Base-by-base conservation (phyloP, 2,888 invertebrate genomes). In the Diloba caeruleocephala region DNA sequence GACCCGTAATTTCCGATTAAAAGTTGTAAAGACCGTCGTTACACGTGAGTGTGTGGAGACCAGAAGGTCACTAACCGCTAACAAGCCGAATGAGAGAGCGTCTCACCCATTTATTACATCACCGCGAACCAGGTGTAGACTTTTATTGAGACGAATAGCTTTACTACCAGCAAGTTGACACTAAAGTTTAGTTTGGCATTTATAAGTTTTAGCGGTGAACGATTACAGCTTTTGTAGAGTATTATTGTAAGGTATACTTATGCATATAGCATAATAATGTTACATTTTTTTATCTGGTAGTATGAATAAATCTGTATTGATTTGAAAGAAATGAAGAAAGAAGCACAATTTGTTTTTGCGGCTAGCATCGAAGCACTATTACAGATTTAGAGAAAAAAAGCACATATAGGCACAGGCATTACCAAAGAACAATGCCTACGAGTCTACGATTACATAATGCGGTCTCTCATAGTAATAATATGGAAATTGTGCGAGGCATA, bases 91-190 rank as follows among this genome's bases (percentile, higher is more conserved):
- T 21, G 5, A 21, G 21, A 21, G 21, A 21, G 5, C 36, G 23
- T 23, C 36, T 21, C 13, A 2, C 7, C 36, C 12, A 36, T 36
- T 36, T 19, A 25, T 36, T 36, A 33, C 33, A 9, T 36, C 34
- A n/a, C 1, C 28, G 12, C 5, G 28, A 10, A 36, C 23, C 36
- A 36, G 36, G 36, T 36, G 36, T 15, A 19, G 12, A 36, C 34
- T 23, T 21, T 23, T 36, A 36, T 36, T 21, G 23, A 36, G 36
- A 36, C n/a, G 12, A 36, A 36, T 36, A 23, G 19, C 36, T 12
- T 3, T 8, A 12, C 19, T 12, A 36, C 23, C 21, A 12, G 3
- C 26, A 26, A 26, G 2, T 36, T 21, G 6, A 21, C 36, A 19
- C 19, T 19, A 3, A 3, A 3, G 6, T 21, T 21, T 21, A 21